Evolutionary conservation across 2,113 vertebrate species (phyloP), one percentile per base, ranked within the genome.

Genomic region (Brachypteracias leptosomus): DNA sequence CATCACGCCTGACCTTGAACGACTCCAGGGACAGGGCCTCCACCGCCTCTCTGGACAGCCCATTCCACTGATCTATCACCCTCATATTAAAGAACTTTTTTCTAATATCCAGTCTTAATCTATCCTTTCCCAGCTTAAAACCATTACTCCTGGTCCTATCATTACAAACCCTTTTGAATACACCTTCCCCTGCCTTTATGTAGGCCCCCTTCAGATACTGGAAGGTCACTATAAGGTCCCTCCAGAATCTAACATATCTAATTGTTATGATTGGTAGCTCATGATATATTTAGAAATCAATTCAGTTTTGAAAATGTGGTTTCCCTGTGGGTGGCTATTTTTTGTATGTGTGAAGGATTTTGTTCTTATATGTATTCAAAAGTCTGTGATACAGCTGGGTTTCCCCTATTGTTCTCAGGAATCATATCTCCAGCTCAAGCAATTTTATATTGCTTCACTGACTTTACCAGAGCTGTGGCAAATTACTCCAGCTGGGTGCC

Each of bases 251-350:
- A 83, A 70, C 46, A 42, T 85, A 93, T 62, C n/a, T 70, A 93
- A 90, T 95, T 93, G 88, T 88, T 92, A 70, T 83, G 78, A 85
- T 73, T 76, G 31, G 54, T 88, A 94, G 65, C 90, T 93, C 40
- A 91, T 80, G 75, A 54, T 51, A 54, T 51, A 85, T 70, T 88
- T 78, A 73, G 29, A 90, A 83, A 93, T 83, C 22, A 88, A 47
- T 90, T 79, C 58, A 73, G 46, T 77, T 75, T 88, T 90, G 55
- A 73, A 93, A 94, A 86, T 51, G 26, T 77, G 31, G 49, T 94
- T 92, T 86, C 93, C 13, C 36, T 74, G 79, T 86, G 68, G 46
- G 88, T 88, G 51, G 55, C 11, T 84, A n/a, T 73, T 90, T 94
- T 90, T 55, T 84, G 16, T 66, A 31, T 49, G 17, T 93, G 65